Conservation (phyloP, 2,888 invertebrate genomes). For the Amaurobius ferox region DNA sequence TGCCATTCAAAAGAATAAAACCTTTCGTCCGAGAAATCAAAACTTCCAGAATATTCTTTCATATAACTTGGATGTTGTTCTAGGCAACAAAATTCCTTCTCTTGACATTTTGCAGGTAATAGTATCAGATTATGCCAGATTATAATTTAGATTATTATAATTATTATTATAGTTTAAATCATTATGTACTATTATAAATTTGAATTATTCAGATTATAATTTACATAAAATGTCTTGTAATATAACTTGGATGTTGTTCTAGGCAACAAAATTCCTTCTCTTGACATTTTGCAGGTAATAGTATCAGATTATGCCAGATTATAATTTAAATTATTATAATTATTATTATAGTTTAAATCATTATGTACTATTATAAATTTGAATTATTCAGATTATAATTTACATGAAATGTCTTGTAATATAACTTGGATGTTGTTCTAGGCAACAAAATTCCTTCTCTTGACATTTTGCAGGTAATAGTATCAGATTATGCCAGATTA, state of each 20-base stretch:
- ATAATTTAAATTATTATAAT: no score
- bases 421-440: constrained; percentile 20
- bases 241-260: constrained; percentile 21
- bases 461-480: constrained; percentile 54
- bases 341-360: no score
- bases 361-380: no score
- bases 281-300: constrained; percentile 58
- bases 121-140: no score
- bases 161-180: no score
- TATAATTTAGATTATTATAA: no score
- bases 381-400: no score
- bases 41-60: neutral
- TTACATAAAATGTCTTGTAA: neutral
- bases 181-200: no score
- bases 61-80: constrained; percentile 20
- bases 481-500: no score
- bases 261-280: constrained; percentile 45
- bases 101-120: constrained; percentile 57
- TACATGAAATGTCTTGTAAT: neutral
- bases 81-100: constrained; percentile 43
- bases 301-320: no score
- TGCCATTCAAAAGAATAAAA: constrained; percentile 27
- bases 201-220: no score
- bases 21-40: constrained; percentile 34
- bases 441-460: constrained; percentile 52